Evolutionary conservation across 2,113 vertebrate species (phyloP), one percentile per base, ranked within the genome.

Genomic region (Egretta garzetta): DNA sequence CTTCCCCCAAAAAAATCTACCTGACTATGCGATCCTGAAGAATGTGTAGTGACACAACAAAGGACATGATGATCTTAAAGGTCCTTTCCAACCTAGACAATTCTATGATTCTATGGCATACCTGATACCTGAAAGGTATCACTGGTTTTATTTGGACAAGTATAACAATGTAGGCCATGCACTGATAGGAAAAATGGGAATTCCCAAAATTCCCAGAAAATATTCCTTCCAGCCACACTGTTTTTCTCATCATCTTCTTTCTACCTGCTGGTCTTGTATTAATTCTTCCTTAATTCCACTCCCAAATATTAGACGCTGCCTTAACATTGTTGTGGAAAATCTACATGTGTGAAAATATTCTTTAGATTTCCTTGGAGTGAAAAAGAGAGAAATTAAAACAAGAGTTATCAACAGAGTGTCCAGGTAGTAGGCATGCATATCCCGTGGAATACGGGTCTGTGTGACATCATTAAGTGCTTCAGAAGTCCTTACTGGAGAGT

Each of bases 351-450:
- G 64, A 80, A 86, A 92, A 81, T 55, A 71, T 43, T 66, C 10
- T 72, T 71, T 60, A 68, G 33, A 85, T 85, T 93, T 93, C n/a
- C 45, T 89, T 77, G 41, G 37, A 21, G 10, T 86, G 63, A 80
- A 81, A 92, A 86, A 14, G 8, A 79, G 17, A 83, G 16, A 91
- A 67, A 60, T 70, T 80, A 66, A 76, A 68, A 1, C 11, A 37
- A 17, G 16, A 56, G 8, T 82, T 63, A 49, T 39, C 62, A 80
- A 24, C 30, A 43, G 28, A 53, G 30, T 18, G 12, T 60, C 81
- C 2, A 10, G 73, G 60, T 39, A 1, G 0, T 5, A 85, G 63
- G 26, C 53, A 92, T 28, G 32, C 30, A 43, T 0, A 11, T 52
- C 23, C 9, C 39, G 6, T 33, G 41, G 28, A 80, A n/a, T 59